Percentiles rank a stretch among this genome's conserved stretches.
Evolutionary conservation across 2,888 invertebrate species (phyloP).

Genomic region (Nomada ruficornis): DNA sequence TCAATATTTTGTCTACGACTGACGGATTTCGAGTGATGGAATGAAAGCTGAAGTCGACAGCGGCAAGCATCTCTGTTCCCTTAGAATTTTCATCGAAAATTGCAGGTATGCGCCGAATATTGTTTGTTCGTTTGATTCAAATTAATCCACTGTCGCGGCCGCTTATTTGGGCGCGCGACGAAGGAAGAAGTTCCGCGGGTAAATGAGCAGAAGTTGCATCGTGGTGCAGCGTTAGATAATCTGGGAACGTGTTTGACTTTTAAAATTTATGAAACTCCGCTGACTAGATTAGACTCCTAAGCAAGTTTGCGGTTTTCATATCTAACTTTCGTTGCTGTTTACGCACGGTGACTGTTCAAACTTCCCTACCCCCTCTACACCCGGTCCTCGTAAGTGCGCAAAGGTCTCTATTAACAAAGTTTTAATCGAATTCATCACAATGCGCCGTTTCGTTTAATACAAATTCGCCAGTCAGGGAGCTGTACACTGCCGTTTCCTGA

Average conservation of each 20-base stretch:
- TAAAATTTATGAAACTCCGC: conserved; percentile 61
- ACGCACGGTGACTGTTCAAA: conserved; percentile 60
- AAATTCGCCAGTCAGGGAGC: conserved; percentile 35
- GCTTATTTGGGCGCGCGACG: conserved; percentile 21
- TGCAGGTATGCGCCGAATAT: not conserved
- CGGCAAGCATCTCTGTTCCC: too few species aligned
- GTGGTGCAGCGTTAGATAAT: conserved; percentile 50
- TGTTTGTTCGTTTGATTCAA: conserved; percentile 48
- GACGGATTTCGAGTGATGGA: too few species aligned
- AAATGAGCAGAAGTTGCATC: conserved; percentile 40
- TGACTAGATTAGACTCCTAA: conserved; percentile 58
- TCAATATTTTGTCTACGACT: too few species aligned
- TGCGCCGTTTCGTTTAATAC: conserved; percentile 59
- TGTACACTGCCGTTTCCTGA: conserved; percentile 13
- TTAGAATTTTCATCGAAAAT: conserved; percentile 1
- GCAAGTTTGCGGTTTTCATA: conserved; percentile 64
- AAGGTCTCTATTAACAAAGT: conserved; percentile 64
- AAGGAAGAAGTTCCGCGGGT: not conserved
- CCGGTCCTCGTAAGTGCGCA: conserved; percentile 43
- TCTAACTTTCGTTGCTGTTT: conserved; percentile 62
- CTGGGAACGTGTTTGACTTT: conserved; percentile 60
- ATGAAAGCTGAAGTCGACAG: too few species aligned
- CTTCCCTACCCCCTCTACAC: conserved; percentile 5
- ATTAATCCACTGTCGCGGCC: conserved; percentile 36
- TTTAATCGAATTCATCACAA: conserved; percentile 65